A percentile compares a stretch with the other conserved stretches of the same genome.
Evolutionary conservation across 2,797 vertebrate genomes (phyloP).

Genomic region (Simalia tracyae): DNA sequence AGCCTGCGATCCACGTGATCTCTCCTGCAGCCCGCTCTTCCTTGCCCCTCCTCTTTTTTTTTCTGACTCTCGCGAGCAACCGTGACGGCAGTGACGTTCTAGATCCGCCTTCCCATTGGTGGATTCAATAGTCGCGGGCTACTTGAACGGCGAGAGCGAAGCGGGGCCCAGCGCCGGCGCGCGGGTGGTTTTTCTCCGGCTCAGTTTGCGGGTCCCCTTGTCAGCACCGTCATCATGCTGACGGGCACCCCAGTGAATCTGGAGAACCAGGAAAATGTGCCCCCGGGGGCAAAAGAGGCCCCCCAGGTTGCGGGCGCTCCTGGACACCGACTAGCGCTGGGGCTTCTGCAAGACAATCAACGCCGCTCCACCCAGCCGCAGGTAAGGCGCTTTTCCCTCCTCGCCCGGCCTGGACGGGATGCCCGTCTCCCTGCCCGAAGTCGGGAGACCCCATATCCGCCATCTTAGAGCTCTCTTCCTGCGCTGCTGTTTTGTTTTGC

Average conservation of each 20-base stretch:
- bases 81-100: constrained; percentile 2
- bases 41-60: neutral
- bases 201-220: neutral
- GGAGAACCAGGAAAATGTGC: constrained; percentile 87
- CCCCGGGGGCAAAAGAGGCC: constrained; percentile 62
- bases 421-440: too few species aligned
- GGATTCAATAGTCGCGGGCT: constrained; percentile 98
- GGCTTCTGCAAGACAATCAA: constrained; percentile 78
- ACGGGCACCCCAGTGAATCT: constrained; percentile 56
- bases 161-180: neutral
- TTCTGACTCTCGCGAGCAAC: neutral
- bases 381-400: constrained; percentile 53
- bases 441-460: neutral
- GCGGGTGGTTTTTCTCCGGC: neutral
- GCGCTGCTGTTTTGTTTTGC: constrained; percentile 3
- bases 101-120: constrained; percentile 77
- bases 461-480: constrained; percentile 53
- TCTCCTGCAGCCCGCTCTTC: neutral
- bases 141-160: constrained; percentile 86
- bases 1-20: neutral
- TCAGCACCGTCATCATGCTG: constrained; percentile 5
- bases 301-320: neutral
- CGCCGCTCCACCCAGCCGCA: constrained; percentile 63
- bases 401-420: too few species aligned
- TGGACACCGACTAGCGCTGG: constrained; percentile 74